Percentiles rank a stretch among this genome's conserved stretches.
phyloP scores from a whole-genome alignment of 64 coral and sea anemone genomes.

The Trachythela sp. region DNA sequence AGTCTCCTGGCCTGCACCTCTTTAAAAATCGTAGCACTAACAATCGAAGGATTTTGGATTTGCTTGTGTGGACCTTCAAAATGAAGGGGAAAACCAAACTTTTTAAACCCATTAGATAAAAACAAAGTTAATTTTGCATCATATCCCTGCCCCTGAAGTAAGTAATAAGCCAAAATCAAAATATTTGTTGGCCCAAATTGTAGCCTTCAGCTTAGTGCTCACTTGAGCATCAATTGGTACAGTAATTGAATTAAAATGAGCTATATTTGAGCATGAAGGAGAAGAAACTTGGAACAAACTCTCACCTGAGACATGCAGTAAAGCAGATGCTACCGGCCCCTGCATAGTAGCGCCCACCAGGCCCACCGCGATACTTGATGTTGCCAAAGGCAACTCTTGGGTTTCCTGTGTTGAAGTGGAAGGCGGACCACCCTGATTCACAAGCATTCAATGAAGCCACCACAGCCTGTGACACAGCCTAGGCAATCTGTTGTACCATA shows the following conservation, averaged over 20 bases:
- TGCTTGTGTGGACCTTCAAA: neutral
- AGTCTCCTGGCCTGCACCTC: neutral
- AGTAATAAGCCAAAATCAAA: neutral
- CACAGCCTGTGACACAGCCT: too few species aligned
- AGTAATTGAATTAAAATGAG: neutral
- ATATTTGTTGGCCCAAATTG: neutral
- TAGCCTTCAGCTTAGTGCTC: too few species aligned
- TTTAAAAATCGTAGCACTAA: constrained; percentile 29
- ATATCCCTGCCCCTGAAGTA: constrained; percentile 27
- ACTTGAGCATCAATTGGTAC: neutral
- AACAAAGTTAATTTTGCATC: constrained; percentile 1
- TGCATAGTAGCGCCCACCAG: neutral
- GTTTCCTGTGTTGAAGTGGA: too few species aligned
- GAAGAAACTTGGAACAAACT: neutral
- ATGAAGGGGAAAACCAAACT: constrained; percentile 23
- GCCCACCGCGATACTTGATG: neutral
- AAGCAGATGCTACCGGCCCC: neutral
- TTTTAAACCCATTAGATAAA: constrained; percentile 32
- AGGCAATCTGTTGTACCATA: too few species aligned
- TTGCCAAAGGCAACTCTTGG: too few species aligned
- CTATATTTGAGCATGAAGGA: neutral
- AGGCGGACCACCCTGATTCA: too few species aligned
- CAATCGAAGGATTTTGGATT: too few species aligned
- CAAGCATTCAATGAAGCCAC: too few species aligned
- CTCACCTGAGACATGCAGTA: neutral